Evolutionary conservation across 2,797 vertebrate species (phyloP).

Genomic region (Artibeus jamaicensis): DNA sequence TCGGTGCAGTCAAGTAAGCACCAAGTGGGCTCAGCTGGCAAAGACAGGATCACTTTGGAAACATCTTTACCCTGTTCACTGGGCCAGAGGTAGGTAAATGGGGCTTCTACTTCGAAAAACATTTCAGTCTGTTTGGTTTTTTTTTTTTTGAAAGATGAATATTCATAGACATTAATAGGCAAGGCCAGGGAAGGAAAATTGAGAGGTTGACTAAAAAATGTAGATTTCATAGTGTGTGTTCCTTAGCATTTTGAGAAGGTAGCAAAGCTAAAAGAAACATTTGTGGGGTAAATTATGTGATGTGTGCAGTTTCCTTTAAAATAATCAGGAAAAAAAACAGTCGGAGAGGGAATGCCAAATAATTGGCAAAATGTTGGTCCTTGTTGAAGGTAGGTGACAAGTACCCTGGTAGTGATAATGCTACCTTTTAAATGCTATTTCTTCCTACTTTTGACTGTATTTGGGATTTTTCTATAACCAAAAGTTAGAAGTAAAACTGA

Average conservation of each 20-base stretch:
- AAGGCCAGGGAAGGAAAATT: not conserved
- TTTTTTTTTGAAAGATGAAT: not conserved
- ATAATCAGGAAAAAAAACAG: slow-evolving; percentile 6
- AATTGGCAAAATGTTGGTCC: not conserved
- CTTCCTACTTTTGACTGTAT: not conserved
- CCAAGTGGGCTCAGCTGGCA: slow-evolving; percentile 91
- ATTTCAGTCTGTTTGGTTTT: not conserved
- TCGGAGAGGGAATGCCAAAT: not conserved
- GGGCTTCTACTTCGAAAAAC: not conserved
- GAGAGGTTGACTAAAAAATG: not conserved
- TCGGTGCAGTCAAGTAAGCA: slow-evolving; percentile 94
- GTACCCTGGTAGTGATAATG: not conserved
- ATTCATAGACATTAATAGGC: not conserved
- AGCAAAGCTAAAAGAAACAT: not conserved
- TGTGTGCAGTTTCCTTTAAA: not conserved
- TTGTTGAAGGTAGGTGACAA: slow-evolving; percentile 15
- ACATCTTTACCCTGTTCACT: slow-evolving; percentile 95
- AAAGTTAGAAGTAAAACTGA: slow-evolving; percentile 3
- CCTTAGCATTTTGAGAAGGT: not conserved
- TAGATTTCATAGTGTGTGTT: not conserved
- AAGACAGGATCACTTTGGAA: slow-evolving; percentile 96
- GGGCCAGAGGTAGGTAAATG: slow-evolving; percentile 92
- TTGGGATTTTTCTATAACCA: not conserved
- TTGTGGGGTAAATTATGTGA: not conserved
- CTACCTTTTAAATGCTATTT: not conserved